Percentiles rank a stretch among this genome's conserved stretches.
Conservation (phyloP, 2,888 invertebrate genomes). For the Lepas anatifera region DNA sequence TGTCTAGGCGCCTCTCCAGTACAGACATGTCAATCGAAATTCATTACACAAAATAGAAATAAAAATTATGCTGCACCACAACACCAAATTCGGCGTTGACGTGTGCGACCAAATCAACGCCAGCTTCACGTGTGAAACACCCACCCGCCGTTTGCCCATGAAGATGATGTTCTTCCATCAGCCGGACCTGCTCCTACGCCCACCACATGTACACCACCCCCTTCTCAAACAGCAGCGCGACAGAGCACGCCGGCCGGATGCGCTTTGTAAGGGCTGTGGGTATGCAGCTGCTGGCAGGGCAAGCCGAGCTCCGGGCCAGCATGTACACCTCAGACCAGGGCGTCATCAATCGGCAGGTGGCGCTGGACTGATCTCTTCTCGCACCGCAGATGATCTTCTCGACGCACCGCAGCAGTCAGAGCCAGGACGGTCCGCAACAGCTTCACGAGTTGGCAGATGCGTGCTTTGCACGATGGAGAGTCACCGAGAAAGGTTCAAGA, state of each 20-base stretch:
- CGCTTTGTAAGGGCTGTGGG: neutral
- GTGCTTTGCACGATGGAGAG: neutral
- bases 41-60: too few species aligned
- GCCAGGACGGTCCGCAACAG: neutral
- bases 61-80: neutral
- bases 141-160: neutral
- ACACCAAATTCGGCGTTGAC: neutral
- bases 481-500: neutral
- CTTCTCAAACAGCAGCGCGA: neutral
- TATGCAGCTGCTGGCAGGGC: neutral
- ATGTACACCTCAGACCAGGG: neutral
- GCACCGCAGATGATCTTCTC: neutral
- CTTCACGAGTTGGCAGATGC: neutral
- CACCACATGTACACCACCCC: neutral
- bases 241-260: neutral
- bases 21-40: too few species aligned
- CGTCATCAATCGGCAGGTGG: neutral
- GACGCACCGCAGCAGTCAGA: neutral
- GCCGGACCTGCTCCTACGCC: neutral
- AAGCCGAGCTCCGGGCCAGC: neutral
- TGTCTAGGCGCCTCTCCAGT: too few species aligned
- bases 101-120: neutral
- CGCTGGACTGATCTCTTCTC: neutral
- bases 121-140: neutral
- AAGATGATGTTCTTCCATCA: neutral